Conservation (phyloP, 2,888 invertebrate species). For the Elmis aenea region DNA sequence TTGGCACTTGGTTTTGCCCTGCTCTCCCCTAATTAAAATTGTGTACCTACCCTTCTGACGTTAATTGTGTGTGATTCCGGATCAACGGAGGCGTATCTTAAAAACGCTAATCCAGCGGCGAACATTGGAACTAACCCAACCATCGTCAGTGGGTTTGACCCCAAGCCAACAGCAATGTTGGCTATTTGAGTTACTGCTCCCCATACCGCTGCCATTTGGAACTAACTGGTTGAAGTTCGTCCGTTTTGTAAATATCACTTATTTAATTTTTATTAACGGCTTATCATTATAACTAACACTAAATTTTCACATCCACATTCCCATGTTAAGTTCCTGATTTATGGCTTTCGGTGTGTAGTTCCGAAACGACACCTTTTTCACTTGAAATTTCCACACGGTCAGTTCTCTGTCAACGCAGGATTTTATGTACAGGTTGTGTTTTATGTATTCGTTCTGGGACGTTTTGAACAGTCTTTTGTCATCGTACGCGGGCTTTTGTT, state of each 20-base stretch:
- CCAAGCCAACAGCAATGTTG: slow-evolving; percentile 37
- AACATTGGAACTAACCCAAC: slow-evolving; percentile 75
- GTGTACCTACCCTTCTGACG: slow-evolving; percentile 63
- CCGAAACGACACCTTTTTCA: slow-evolving; percentile 57
- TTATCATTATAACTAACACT: slow-evolving; percentile 1
- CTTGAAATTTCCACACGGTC: slow-evolving; percentile 40
- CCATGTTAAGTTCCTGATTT: slow-evolving; percentile 55
- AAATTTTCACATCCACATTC: slow-evolving; percentile 61
- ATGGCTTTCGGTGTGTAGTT: slow-evolving; percentile 70
- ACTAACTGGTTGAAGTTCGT: slow-evolving; percentile 11
- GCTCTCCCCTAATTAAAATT: no score
- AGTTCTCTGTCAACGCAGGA: slow-evolving; percentile 49
- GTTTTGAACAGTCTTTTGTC: no score
- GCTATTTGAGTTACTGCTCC: slow-evolving; percentile 46
- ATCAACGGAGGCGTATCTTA: slow-evolving; percentile 75
- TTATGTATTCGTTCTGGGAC: slow-evolving; percentile 46
- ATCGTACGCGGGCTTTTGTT: slow-evolving; percentile 4
- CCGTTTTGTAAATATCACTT: background rate
- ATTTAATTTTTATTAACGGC: background rate
- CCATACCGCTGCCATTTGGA: slow-evolving; percentile 47
- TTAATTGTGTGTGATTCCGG: slow-evolving; percentile 76
- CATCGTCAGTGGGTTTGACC: slow-evolving; percentile 52
- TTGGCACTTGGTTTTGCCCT: no score
- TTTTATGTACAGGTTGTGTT: slow-evolving; percentile 54
- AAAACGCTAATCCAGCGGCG: slow-evolving; percentile 74